phyloP scores from a whole-genome alignment of 2,888 invertebrate genomes.

The Gerris lacustris region DNA sequence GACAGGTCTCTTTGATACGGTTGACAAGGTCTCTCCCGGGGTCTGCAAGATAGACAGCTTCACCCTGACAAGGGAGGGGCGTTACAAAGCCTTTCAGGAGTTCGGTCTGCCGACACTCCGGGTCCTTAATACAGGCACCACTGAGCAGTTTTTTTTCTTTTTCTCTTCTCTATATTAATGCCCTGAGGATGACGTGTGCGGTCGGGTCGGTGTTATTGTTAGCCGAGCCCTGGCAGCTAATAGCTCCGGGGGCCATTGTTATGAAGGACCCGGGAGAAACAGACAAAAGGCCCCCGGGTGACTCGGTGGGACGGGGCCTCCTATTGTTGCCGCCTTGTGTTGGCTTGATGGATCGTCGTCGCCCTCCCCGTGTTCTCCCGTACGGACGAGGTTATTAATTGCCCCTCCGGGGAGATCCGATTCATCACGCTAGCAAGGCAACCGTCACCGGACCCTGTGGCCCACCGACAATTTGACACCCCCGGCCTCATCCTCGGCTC shows the following conservation, averaged over 20 bases:
- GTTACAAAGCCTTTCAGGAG: background rate
- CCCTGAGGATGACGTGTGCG: constrained; percentile 5
- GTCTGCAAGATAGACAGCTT: background rate
- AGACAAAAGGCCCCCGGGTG: background rate
- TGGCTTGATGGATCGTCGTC: background rate
- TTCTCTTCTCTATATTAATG: background rate
- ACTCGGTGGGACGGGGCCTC: background rate
- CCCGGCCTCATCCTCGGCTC: background rate
- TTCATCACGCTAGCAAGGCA: background rate
- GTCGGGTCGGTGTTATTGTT: constrained; percentile 5
- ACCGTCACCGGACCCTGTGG: background rate
- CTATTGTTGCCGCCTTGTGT: background rate
- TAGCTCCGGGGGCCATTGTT: background rate
- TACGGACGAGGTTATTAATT: background rate
- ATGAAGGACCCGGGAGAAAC: background rate
- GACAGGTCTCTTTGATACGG: constrained; percentile 5
- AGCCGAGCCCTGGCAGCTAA: background rate
- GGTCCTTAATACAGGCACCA: background rate
- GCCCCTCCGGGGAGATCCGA: background rate
- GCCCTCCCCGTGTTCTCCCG: background rate
- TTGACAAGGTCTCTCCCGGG: background rate
- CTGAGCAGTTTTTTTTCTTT: background rate
- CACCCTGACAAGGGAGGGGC: background rate
- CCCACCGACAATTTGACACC: background rate
- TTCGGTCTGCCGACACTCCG: background rate